phyloP scores from a whole-genome alignment of 2,113 vertebrate genomes.

The Puma concolor region DNA sequence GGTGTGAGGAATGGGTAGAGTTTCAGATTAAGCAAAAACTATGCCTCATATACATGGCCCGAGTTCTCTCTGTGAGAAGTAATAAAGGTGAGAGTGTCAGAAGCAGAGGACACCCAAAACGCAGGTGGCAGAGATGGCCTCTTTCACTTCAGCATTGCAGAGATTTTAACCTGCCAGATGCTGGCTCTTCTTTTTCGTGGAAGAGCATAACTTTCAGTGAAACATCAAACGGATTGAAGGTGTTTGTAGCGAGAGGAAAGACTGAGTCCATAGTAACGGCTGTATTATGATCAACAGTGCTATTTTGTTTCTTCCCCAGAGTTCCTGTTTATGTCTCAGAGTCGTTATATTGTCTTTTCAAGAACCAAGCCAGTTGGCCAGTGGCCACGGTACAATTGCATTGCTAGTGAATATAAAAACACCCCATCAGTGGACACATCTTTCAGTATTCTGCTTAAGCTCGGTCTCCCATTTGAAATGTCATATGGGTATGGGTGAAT shows the following conservation, averaged over 20 bases:
- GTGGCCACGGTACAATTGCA: constrained; percentile 6
- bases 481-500: not conserved
- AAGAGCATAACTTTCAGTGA: not conserved
- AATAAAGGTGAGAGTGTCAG: not conserved
- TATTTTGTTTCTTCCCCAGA: constrained; percentile 62
- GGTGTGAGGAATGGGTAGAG: not conserved
- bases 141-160: not conserved
- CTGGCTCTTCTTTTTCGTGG: not conserved
- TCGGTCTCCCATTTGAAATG: not conserved
- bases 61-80: not conserved
- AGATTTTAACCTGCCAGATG: not conserved
- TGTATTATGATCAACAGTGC: constrained; percentile 72
- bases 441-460: constrained; percentile 21
- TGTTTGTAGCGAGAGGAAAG: constrained; percentile 9
- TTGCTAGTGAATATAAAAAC: constrained; percentile 13
- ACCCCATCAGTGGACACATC: not conserved
- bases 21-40: not conserved
- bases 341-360: constrained; percentile 66
- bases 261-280: constrained; percentile 58
- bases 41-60: too few species aligned
- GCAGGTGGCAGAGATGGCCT: not conserved
- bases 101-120: not conserved
- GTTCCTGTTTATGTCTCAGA: constrained; percentile 75
- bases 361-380: constrained; percentile 66
- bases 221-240: not conserved